These are phyloP conservation scores for Aphaenogaster ashmeadi DNA, from an alignment of 1,140 invertebrate genomes.

Conservation along the genomic window DNA sequence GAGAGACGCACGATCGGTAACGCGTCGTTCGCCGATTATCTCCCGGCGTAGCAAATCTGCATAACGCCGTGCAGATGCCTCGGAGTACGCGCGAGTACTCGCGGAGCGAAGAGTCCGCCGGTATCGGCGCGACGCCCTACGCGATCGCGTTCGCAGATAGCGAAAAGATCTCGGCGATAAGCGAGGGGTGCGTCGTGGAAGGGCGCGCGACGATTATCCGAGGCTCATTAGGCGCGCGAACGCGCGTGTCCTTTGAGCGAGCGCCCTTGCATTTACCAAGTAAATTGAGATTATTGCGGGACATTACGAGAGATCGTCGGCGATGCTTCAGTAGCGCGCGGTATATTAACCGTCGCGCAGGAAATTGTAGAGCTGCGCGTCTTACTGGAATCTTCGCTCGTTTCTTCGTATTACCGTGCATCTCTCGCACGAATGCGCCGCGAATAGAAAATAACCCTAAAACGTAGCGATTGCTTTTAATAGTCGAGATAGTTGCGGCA, in stretches of 20 bases:
- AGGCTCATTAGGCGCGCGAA: slow-evolving; percentile 59
- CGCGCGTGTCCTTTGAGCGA: slow-evolving; percentile 54
- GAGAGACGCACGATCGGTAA: slow-evolving; percentile 44
- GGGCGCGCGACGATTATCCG: slow-evolving; percentile 59
- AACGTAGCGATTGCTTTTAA: slow-evolving; percentile 2
- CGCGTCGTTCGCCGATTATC: slow-evolving; percentile 56
- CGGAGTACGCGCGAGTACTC: neutral
- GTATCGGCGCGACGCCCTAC: slow-evolving; percentile 42
- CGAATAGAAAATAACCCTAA: neutral
- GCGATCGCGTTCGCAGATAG: slow-evolving; percentile 58
- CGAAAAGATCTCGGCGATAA: slow-evolving; percentile 48
- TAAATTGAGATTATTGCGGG: slow-evolving; percentile 56
- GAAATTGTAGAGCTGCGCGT: neutral
- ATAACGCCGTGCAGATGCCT: slow-evolving; percentile 55
- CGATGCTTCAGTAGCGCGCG: neutral
- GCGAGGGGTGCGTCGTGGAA: slow-evolving; percentile 2
- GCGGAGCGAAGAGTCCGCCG: neutral
- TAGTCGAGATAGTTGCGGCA: neutral
- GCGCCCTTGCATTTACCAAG: slow-evolving; percentile 32
- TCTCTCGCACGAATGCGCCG: neutral
- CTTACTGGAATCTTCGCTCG: neutral
- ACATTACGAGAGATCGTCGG: slow-evolving; percentile 35
- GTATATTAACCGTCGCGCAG: slow-evolving; percentile 9
- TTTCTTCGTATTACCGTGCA: neutral
- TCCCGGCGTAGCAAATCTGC: slow-evolving; percentile 54